These are phyloP conservation scores for Corythoichthys intestinalis DNA, from an alignment of 2,113 vertebrate genomes.

Conservation along the genomic window DNA sequence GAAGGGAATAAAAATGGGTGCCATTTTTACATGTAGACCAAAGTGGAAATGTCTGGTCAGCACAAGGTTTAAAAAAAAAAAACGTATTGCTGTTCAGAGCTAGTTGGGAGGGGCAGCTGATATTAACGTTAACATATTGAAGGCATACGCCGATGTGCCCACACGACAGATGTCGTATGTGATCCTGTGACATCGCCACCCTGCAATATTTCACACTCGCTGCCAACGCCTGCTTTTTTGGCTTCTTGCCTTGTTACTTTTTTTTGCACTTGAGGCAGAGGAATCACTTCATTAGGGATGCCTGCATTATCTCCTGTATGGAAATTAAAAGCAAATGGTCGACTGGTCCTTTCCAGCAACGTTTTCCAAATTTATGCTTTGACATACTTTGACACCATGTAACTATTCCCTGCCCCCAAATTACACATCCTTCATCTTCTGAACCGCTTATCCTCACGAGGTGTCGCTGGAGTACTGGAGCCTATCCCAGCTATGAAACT, in stretches of 20 bases:
- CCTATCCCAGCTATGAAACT: too few species aligned
- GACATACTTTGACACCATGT: too few species aligned
- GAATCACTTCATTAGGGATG: neutral
- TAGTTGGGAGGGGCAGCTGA: neutral
- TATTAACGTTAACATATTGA: conserved; percentile 22
- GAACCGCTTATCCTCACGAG: too few species aligned
- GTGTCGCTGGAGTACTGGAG: too few species aligned
- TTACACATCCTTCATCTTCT: too few species aligned
- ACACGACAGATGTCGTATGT: conserved; percentile 35
- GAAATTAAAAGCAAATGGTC: too few species aligned
- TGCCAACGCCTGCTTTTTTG: neutral
- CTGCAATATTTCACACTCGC: conserved; percentile 17
- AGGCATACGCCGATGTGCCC: conserved; percentile 24
- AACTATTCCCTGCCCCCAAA: too few species aligned
- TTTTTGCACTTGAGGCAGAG: neutral
- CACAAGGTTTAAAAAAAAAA: neutral
- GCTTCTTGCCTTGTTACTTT: conserved; percentile 13
- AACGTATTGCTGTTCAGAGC: neutral
- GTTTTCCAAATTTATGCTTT: neutral
- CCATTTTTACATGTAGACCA: neutral
- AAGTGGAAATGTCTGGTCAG: neutral
- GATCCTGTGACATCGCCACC: conserved; percentile 6
- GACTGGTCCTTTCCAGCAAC: too few species aligned
- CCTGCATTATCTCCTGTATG: neutral
- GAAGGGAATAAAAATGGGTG: neutral